Conservation (phyloP, 1,140 invertebrate genomes). For the Lepidurus arcticus region DNA sequence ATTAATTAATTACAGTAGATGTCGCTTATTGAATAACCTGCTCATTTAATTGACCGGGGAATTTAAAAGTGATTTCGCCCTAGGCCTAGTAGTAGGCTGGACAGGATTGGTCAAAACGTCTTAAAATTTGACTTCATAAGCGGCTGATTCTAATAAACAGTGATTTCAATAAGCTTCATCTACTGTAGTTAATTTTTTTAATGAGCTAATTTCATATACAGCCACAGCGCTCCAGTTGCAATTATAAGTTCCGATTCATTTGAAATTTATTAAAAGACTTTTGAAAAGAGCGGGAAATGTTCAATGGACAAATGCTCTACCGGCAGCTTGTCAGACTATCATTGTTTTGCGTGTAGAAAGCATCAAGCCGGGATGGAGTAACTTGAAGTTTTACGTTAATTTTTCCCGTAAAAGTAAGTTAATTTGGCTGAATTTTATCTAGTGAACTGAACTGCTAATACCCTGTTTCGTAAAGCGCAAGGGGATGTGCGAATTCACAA, state of each 20-base stretch:
- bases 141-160: too few relatives aligned
- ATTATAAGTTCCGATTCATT: not conserved
- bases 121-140: too few relatives aligned
- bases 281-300: not conserved
- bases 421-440: not conserved
- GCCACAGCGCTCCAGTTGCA: not conserved
- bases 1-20: too few relatives aligned
- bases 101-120: too few relatives aligned
- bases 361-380: constrained; percentile 17
- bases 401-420: not conserved
- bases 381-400: not conserved
- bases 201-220: too few relatives aligned
- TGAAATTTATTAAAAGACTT: not conserved
- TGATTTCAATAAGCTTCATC: too few relatives aligned
- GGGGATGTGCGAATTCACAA: constrained; percentile 12
- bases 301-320: not conserved
- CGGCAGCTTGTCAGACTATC: not conserved
- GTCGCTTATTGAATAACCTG: too few relatives aligned
- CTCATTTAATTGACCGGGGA: too few relatives aligned
- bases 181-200: too few relatives aligned
- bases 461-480: not conserved
- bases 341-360: constrained; percentile 19
- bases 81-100: too few relatives aligned
- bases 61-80: too few relatives aligned
- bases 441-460: not conserved